Conservation (phyloP, 2,888 invertebrate genomes). For the Drosophila acutilabella region DNA sequence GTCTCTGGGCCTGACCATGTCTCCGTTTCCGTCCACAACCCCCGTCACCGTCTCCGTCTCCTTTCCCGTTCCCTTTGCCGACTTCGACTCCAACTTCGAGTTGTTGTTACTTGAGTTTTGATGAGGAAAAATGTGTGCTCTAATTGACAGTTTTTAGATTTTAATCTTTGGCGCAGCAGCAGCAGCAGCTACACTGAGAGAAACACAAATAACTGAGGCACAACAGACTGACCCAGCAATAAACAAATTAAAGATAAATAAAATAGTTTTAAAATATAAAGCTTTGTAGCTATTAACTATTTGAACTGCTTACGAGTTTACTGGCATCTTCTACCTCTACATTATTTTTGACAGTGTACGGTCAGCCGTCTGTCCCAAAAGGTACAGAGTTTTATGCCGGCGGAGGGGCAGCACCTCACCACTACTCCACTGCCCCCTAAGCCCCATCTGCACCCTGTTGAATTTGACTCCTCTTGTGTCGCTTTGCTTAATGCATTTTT, state of each 20-base stretch:
- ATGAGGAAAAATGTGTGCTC: slow-evolving; percentile 82
- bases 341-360: neutral
- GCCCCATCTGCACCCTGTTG: slow-evolving; percentile 12
- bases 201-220: neutral
- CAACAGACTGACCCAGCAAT: no score
- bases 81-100: neutral
- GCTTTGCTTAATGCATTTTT: slow-evolving; percentile 73
- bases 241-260: no score
- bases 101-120: slow-evolving; percentile 69
- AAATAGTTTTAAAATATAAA: no score
- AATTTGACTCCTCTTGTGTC: slow-evolving; percentile 69
- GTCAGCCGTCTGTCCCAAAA: slow-evolving; percentile 14
- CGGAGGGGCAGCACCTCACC: neutral
- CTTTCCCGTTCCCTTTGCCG: neutral
- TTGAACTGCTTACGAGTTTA: no score
- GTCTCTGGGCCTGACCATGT: slow-evolving; percentile 7
- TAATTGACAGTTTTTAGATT: slow-evolving; percentile 84
- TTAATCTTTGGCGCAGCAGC: slow-evolving; percentile 75
- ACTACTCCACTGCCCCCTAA: neutral
- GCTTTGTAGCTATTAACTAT: no score
- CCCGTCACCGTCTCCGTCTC: neutral
- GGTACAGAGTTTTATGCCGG: slow-evolving; percentile 10
- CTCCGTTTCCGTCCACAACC: neutral
- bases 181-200: neutral
- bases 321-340: no score